A percentile compares a stretch with the other conserved stretches of the same genome.
phyloP scores from a whole-genome alignment of 2,113 vertebrate genomes.

The Platichthys stellatus region DNA sequence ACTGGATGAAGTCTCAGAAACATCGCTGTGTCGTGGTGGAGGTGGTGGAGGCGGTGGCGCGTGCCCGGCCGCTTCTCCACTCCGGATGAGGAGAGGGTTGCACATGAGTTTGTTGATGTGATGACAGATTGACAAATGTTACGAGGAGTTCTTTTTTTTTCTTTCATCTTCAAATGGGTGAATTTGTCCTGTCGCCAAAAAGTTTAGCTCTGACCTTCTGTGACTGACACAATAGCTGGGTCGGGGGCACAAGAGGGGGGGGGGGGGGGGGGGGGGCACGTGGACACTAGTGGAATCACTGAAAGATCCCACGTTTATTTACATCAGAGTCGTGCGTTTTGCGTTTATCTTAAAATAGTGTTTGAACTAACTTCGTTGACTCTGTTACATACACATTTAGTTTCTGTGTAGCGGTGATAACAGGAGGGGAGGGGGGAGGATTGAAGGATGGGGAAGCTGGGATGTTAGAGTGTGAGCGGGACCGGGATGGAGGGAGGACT shows the following conservation, averaged over 20 bases:
- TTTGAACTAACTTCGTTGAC: constrained; percentile 23
- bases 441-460: constrained; percentile 20
- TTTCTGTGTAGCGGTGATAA: constrained; percentile 45
- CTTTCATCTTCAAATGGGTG: constrained; percentile 1
- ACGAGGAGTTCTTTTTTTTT: not conserved
- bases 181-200: constrained; percentile 6
- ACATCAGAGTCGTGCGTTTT: constrained; percentile 21
- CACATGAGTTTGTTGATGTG: constrained; percentile 22
- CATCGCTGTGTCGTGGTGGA: constrained; percentile 28
- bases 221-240: constrained; percentile 10
- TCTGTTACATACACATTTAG: constrained; percentile 46
- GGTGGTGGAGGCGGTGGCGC: constrained; percentile 14
- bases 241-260: too few species aligned
- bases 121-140: constrained; percentile 13
- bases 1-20: constrained; percentile 18
- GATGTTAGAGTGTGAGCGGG: constrained; percentile 22
- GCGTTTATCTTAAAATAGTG: constrained; percentile 32
- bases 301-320: constrained; percentile 53
- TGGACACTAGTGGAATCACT: constrained; percentile 26
- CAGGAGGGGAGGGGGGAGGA: not conserved
- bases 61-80: constrained; percentile 41
- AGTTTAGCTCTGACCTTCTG: not conserved
- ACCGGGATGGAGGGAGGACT: constrained; percentile 1
- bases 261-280: not conserved
- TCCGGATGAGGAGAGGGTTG: constrained; percentile 24